Base-by-base conservation (phyloP, 2,113 vertebrate genomes). In the Otocyon megalotis region DNA sequence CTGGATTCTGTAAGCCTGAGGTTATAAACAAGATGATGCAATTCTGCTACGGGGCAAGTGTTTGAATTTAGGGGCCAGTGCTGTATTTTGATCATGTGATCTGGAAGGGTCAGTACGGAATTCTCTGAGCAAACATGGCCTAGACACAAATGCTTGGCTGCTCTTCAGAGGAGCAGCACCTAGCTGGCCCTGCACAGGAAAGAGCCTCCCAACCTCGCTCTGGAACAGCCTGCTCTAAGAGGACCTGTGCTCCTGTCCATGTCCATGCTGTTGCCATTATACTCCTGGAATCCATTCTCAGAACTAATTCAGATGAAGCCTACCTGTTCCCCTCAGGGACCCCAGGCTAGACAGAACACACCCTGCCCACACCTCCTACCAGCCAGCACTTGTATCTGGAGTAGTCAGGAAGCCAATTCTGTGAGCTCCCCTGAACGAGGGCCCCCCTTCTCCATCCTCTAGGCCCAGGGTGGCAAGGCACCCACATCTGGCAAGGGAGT, bases 11-110 rank as follows among this genome's bases (percentile, higher is more conserved):
- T 19, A 93, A 63, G 35, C 24, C 50, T 92, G 56, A 72, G 60
- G 20, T 65, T 84, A 90, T 53, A 82, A 72, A 84, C 17, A 88
- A 88, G 54, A 94, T 74, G 37, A 63, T 71, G 3, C 11, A 43
- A 93, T 72, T 95, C 62, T 95, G 50, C 82, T 86, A 79, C 2
- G 54, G 30, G 43, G 77, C 43, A 84, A 92, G 90, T 86, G 37
- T 79, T 60, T 72, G 22, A 80, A 76, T 85, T 93, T n/a, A 60
- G 60, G 26, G 15, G 4, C 62, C 85, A 69, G 83, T 83, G 26
- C 32, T 90, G 1, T 63, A 48, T 48, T 94, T 72, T 80, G 50
- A 74, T 63, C 60, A 92, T 1, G 0, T 12, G 3, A 53, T 90
- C 67, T 97, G 63, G 94, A 37, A 90, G 58, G n/a, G 71, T 37